A percentile compares a stretch with the other conserved stretches of the same genome.
Evolutionary conservation across 2,888 invertebrate genomes (phyloP).

Genomic region (Saturnia pavonia): DNA sequence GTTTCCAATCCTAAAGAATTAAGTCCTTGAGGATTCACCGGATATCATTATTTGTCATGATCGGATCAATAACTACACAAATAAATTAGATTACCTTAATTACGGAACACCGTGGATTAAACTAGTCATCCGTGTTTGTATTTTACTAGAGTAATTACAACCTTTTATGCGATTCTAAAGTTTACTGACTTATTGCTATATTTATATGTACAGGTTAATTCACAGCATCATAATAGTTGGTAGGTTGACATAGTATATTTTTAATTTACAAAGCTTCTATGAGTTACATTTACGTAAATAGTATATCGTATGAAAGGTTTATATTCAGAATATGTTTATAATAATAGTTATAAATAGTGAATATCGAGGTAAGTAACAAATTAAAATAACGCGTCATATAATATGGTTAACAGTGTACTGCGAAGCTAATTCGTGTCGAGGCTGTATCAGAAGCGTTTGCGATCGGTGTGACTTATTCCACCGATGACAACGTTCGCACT

Average conservation of each 20-base stretch:
- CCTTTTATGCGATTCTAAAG: background rate
- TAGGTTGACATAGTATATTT: too few species aligned
- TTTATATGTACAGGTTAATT: background rate
- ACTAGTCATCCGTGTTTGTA: background rate
- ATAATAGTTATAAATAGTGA: slow-evolving; percentile 3
- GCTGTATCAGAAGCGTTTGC: slow-evolving; percentile 64
- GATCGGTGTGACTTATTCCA: slow-evolving; percentile 42
- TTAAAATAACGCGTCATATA: slow-evolving; percentile 21
- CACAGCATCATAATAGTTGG: too few species aligned
- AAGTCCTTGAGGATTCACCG: slow-evolving; percentile 15
- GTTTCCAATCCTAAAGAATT: background rate
- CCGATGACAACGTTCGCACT: slow-evolving; percentile 19
- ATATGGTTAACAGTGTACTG: slow-evolving; percentile 61
- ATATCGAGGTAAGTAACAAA: slow-evolving; percentile 11
- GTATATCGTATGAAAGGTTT: background rate
- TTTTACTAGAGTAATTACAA: background rate
- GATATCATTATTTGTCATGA: slow-evolving; percentile 7
- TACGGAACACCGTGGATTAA: background rate
- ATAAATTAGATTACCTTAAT: background rate
- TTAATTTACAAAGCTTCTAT: too few species aligned
- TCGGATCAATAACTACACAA: slow-evolving; percentile 13
- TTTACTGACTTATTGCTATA: background rate
- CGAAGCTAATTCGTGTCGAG: slow-evolving; percentile 64
- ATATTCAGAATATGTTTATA: background rate
- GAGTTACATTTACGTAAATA: background rate